These are phyloP conservation scores for Numenius phaeopus DNA, from an alignment of 2,797 vertebrate genomes.

Conservation along the genomic window DNA sequence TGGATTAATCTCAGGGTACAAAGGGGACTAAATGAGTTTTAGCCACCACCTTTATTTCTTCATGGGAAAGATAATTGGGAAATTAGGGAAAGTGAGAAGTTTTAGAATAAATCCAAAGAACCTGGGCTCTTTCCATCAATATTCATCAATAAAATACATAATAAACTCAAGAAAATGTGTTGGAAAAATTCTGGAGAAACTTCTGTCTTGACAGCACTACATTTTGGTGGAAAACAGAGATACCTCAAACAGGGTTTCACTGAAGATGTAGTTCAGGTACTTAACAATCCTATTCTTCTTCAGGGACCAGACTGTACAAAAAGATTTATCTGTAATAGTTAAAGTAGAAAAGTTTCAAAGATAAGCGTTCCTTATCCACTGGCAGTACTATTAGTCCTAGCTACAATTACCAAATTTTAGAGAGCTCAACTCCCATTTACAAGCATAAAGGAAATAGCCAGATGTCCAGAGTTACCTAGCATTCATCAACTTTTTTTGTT, in stretches of 20 bases:
- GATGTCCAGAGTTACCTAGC: background rate
- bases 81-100: background rate
- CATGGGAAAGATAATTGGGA: background rate
- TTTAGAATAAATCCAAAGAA: background rate
- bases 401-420: background rate
- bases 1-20: background rate
- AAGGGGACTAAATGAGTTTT: background rate
- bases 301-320: background rate
- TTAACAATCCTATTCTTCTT: background rate
- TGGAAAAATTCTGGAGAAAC: background rate
- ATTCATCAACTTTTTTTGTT: background rate
- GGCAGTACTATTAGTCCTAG: background rate
- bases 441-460: background rate
- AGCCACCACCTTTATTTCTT: background rate
- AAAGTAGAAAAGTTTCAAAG: background rate
- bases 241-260: background rate
- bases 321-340: background rate
- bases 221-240: background rate
- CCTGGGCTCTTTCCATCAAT: accelerated
- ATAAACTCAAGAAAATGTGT: background rate
- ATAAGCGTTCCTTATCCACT: background rate
- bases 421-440: background rate
- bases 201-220: background rate
- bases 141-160: background rate
- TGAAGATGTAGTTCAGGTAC: background rate